Evolutionary conservation across 2,888 invertebrate genomes (phyloP).

Genomic region (Agriopis leucophaearia): DNA sequence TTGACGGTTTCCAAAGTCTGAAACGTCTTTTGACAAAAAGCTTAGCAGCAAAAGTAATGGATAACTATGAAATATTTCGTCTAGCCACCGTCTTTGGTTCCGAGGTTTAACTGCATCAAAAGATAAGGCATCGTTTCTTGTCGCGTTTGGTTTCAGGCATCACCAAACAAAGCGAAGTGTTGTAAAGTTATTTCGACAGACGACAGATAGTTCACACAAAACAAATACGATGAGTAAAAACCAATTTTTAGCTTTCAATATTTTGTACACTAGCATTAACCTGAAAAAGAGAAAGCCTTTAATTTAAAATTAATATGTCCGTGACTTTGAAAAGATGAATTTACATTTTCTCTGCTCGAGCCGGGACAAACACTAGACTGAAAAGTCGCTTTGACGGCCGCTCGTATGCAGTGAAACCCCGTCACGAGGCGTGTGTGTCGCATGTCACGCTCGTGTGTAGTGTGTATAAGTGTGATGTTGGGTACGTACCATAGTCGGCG

Average conservation of each 20-base stretch:
- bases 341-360: too few species aligned
- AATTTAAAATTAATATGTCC: too few species aligned
- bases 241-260: too few species aligned
- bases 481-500: constrained; percentile 95
- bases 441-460: constrained; percentile 30
- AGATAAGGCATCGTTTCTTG: background rate
- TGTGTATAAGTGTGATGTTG: constrained; percentile 43
- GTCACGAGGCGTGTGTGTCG: constrained; percentile 16
- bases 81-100: constrained; percentile 20
- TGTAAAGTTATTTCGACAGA: too few species aligned
- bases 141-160: background rate
- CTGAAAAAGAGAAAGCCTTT: too few species aligned
- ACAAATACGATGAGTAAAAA: too few species aligned
- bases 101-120: constrained; percentile 15
- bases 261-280: too few species aligned
- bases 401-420: constrained; percentile 10
- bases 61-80: background rate
- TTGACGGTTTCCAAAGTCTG: background rate
- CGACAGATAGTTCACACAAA: too few species aligned
- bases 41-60: background rate
- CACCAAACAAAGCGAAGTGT: background rate
- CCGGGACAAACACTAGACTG: too few species aligned
- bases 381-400: background rate
- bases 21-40: background rate
- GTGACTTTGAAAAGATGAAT: background rate